Percentiles rank a stretch among this genome's conserved stretches.
These are phyloP conservation scores for Clepsis dumicolana DNA, from an alignment of 2,888 invertebrate genomes.

Conservation along the genomic window DNA sequence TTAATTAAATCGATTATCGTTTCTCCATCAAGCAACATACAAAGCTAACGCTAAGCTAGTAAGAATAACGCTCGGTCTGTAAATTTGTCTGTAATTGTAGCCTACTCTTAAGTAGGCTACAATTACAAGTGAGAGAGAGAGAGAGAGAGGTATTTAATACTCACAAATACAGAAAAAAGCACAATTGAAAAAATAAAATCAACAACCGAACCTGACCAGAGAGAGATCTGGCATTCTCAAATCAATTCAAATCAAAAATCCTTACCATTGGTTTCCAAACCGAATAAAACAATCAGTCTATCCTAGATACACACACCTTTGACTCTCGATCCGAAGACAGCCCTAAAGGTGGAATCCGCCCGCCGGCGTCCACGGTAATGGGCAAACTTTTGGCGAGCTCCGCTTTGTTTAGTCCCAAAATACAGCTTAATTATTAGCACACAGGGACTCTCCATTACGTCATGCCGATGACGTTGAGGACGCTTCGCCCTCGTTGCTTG, in stretches of 20 bases:
- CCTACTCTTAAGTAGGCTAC: too few relatives aligned
- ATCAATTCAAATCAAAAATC: background rate
- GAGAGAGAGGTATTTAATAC: too few relatives aligned
- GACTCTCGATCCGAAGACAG: conserved; percentile 1
- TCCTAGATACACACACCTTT: background rate
- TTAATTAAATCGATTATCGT: too few relatives aligned
- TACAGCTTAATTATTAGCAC: conserved; percentile 71
- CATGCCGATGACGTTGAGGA: conserved; percentile 36
- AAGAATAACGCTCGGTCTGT: too few relatives aligned
- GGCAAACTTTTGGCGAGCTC: conserved; percentile 61
- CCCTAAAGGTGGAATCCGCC: conserved; percentile 27
- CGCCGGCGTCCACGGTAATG: conserved; percentile 61
- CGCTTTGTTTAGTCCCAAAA: conserved; percentile 68
- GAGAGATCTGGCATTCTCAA: too few relatives aligned
- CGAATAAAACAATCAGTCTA: background rate
- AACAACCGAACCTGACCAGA: too few relatives aligned
- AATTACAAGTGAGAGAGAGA: too few relatives aligned
- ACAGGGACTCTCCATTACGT: conserved; percentile 39
- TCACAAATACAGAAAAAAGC: too few relatives aligned
- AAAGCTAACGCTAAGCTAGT: too few relatives aligned
- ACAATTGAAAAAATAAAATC: too few relatives aligned
- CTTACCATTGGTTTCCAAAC: background rate
- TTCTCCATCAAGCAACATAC: too few relatives aligned
- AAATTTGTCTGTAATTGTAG: too few relatives aligned
- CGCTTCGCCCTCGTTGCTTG: conserved; percentile 10